Evolutionary conservation across 64 coral and sea anemone genomes (phyloP), one percentile per base, ranked within the genome.

Genomic region (Pocillopora verrucosa): DNA sequence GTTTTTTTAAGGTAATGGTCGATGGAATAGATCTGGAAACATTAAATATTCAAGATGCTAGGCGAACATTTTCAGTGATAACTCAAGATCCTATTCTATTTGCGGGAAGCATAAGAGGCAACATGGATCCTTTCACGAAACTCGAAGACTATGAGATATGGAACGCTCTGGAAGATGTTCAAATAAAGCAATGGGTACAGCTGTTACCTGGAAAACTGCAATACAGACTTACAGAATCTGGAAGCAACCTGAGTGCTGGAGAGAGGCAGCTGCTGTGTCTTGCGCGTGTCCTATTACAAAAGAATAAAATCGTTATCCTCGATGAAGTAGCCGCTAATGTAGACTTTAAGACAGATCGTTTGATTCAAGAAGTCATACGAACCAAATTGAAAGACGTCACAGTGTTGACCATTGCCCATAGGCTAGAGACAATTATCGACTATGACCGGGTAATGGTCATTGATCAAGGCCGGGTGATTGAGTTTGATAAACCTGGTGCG

Each of bases 381-480:
- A 78, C 65, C n/a, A 80, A 92, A 78, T 90, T 96, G 75, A 87
- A 89, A 25, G 72, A 96, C 1, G 72, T 63, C 10, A 96, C 94
- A 57, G 94, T 96, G 16, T 51, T 96, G 20, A 96, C 86, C 19
- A 89, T 96, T 60, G 94, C 94, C 5, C 94, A 96, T 70, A 89
- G 94, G 87, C 76, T 96, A 61, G 87, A 92, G n/a, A 92, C 90
- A 13, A 92, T 96, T 13, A 90, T 96, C 61, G 80, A 88, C 61
- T 92, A 75, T 76, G 94, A 96, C 65, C 76, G 87, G 17, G 87
- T 96, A 9, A 56, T 92, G 59, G 94, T 96, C 6, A 78, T 96
- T 19, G 89, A 88, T 22, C 56, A 58, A 34, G 94, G 94, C 13
- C 41, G 67, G 41, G 65, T 96, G 0, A 36, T 87, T 5, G 94